Evolutionary conservation across 2,888 invertebrate genomes (phyloP), one percentile per base, ranked within the genome.

Genomic region (Drosophila anomalipes): DNA sequence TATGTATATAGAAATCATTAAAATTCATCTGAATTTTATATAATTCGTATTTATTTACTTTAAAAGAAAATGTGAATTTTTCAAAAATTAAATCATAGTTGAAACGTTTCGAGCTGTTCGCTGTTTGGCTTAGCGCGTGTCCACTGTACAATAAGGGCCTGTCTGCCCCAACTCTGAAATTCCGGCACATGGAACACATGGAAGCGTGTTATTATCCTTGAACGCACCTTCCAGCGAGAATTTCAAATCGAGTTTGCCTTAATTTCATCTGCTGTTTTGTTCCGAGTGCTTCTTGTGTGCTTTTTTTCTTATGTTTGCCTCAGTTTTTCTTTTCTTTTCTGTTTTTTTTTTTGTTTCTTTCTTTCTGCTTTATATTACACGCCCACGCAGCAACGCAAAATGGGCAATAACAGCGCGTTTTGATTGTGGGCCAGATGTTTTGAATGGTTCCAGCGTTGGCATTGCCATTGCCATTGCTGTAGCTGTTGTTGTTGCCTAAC

Each of bases 371-470:
- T 33, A 72, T 79, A 81, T 81, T 81, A 77, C 47, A 47, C 74
- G 77, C 64, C 82, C 81, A 81, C 78, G 80, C 79, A 76, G 80
- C 69, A 72, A 81, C 72, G 70, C 77, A 77, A 82, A 82, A 82
- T 82, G 82, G 81, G 81, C 80, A 82, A 82, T 82, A 82, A 82
- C 74, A 82, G 81, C 83, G 80, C 82, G 81, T 82, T 82, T 82
- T 82, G 81, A 82, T 82, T 82, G 83, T 82, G 83, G 82, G 82
- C 81, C 81, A 82, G 81, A 82, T 82, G 81, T 82, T 82, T 82
- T 80, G 70, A 82, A 82, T 82, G 78, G 81, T 72, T 68, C 75
- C 69, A 39, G 69, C 70, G 79, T 66, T 70, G 76, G 41, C 54
- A 52, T 70, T 72, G 75, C 75, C 58, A 57, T 63, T 67, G 72